Base-by-base conservation (phyloP, 2,888 invertebrate species). In the Margaritifera margaritifera region DNA sequence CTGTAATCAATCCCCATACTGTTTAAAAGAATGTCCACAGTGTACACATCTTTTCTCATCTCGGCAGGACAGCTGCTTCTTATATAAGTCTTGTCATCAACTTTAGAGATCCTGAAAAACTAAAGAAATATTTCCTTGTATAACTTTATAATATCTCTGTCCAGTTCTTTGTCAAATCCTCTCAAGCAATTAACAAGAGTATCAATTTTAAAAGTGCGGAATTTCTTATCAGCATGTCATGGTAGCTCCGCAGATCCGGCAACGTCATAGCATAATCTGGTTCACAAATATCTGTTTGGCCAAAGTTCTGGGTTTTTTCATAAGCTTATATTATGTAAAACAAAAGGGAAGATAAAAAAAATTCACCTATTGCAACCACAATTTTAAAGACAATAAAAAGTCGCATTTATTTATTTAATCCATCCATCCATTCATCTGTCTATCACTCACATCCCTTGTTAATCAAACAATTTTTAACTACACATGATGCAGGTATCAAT, bases 251-350 rank as follows among this genome's bases (percentile, higher is more conserved):
- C 22, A n/a, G 22, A 25, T 65, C 50, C 53, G 73, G 74, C 6
- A 72, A 22, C 2, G 1, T 66, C n/a, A n/a, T n/a, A n/a, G n/a
- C n/a, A n/a, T n/a, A n/a, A n/a, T n/a, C n/a, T n/a, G n/a, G n/a
- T n/a, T n/a, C n/a, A n/a, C n/a, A n/a, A n/a, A n/a, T n/a, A n/a
- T n/a, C n/a, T n/a, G n/a, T n/a, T n/a, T n/a, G 56, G 0, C 64
- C 63, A 66, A 74, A 75, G 54, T 74, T 71, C n/a, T 66, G 25
- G 63, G 75, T 78, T 42, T 75, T 66, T 18, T 75, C 77, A 68
- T 80, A 77, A 6, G 74, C 73, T n/a, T 77, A 72, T 8, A 77
- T 56, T 68, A 74, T 80, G 76, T 61, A 75, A 74, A 27, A 51
- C 6, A 66, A 58, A 64, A n/a, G n/a, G n/a, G n/a, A n/a, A n/a